These are phyloP conservation scores for Cheiracanthium punctorium DNA, from an alignment of 2,888 invertebrate genomes.

Conservation along the genomic window DNA sequence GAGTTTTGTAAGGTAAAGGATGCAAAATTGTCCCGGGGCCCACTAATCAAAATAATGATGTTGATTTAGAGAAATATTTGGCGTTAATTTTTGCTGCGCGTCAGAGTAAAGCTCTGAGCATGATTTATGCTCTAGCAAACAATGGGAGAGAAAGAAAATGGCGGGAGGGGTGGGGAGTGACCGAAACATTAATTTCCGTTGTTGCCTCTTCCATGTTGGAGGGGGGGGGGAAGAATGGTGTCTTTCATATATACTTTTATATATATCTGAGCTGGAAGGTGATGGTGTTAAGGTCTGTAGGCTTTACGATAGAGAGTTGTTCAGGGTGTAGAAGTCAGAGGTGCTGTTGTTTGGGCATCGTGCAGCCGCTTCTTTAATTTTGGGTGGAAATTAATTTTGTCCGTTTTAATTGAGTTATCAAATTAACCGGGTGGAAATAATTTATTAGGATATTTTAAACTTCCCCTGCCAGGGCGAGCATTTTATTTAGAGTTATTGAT, in stretches of 20 bases:
- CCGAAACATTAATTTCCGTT: slow-evolving; percentile 6
- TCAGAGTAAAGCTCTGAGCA: slow-evolving; percentile 15
- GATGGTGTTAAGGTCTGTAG: slow-evolving; percentile 4
- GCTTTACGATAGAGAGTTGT: not conserved
- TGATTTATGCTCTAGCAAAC: slow-evolving; percentile 51
- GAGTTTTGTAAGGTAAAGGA: too few species aligned
- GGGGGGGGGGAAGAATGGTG: not conserved
- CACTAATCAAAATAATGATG: slow-evolving; percentile 64
- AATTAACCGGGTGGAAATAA: too few species aligned
- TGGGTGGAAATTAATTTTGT: too few species aligned
- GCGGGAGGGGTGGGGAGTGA: not conserved
- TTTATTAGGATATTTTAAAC: too few species aligned
- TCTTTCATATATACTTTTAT: not conserved
- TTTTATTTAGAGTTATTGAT: too few species aligned
- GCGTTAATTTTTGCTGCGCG: slow-evolving; percentile 48
- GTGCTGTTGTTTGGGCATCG: not conserved
- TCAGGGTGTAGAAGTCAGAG: not conserved
- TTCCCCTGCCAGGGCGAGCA: too few species aligned
- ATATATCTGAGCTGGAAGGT: not conserved
- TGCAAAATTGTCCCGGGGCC: slow-evolving; percentile 43
- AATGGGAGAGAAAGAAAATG: not conserved
- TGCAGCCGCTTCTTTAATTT: too few species aligned
- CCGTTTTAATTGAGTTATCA: too few species aligned
- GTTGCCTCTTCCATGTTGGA: too few species aligned
- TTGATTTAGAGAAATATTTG: slow-evolving; percentile 64